Conservation (phyloP, 1,140 invertebrate genomes). For the Dreissena polymorpha region DNA sequence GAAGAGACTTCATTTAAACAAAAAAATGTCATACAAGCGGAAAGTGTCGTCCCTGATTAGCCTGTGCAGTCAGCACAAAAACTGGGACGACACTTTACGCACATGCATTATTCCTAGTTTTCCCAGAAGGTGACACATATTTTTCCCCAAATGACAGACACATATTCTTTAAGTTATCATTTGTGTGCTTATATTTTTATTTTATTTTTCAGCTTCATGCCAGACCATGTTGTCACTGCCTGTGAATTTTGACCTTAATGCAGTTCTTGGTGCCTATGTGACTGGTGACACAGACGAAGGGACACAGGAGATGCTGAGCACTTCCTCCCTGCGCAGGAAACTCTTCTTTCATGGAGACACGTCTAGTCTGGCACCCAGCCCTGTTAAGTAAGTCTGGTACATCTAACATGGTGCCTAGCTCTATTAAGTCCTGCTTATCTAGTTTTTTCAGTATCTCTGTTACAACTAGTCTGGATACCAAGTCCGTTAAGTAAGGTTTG, state of each 20-base stretch:
- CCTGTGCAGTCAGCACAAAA: too few species aligned
- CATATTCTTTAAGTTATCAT: too few species aligned
- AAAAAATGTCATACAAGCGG: too few species aligned
- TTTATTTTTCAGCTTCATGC: slow-evolving; percentile 63
- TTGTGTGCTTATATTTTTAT: slow-evolving; percentile 2
- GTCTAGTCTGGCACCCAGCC: slow-evolving; percentile 67
- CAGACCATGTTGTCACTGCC: slow-evolving; percentile 74
- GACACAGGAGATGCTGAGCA: slow-evolving; percentile 66
- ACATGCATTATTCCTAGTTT: too few species aligned
- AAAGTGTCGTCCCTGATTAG: too few species aligned
- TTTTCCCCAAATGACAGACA: too few species aligned
- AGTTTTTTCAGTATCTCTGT: too few species aligned
- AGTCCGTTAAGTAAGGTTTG: neutral
- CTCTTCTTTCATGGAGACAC: slow-evolving; percentile 73
- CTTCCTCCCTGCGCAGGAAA: slow-evolving; percentile 73
- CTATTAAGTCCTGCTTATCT: slow-evolving; percentile 4
- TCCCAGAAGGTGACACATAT: too few species aligned
- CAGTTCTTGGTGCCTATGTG: slow-evolving; percentile 70
- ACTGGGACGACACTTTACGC: too few species aligned
- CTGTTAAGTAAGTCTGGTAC: slow-evolving; percentile 68
- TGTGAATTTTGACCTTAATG: slow-evolving; percentile 69
- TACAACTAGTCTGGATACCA: too few species aligned
- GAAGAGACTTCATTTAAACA: too few species aligned
- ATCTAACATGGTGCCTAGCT: too few species aligned
- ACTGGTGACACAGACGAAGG: slow-evolving; percentile 60